Percentiles rank a stretch among this genome's conserved stretches.
phyloP scores from a whole-genome alignment of 2,888 invertebrate genomes.

The Aphodius granarius region DNA sequence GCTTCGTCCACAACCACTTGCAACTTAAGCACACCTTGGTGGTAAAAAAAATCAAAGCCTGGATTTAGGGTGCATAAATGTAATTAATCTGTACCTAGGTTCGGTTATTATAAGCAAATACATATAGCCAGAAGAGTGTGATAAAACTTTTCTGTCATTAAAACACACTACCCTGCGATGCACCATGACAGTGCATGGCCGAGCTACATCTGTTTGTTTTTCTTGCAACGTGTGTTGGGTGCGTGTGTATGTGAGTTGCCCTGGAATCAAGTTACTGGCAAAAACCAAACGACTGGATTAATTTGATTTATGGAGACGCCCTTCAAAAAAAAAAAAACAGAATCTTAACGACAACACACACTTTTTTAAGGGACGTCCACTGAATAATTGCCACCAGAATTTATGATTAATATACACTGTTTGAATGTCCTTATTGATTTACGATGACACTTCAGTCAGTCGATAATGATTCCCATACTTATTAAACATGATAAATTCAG shows the following conservation, averaged over 20 bases:
- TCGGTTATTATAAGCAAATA: no score
- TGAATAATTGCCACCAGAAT: not conserved
- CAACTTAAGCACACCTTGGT: not conserved
- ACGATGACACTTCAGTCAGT: not conserved
- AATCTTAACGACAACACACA: not conserved
- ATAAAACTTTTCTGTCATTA: not conserved
- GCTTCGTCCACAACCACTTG: not conserved
- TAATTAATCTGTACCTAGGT: no score
- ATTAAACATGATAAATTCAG: not conserved
- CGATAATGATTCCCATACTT: not conserved
- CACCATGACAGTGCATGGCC: not conserved
- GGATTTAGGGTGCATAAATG: no score
- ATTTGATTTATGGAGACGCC: slow-evolving; percentile 24
- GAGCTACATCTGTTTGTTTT: not conserved
- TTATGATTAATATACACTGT: not conserved
- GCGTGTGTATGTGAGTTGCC: slow-evolving; percentile 6
- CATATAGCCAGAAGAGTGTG: not conserved
- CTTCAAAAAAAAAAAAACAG: slow-evolving; percentile 5
- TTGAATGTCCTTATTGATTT: not conserved
- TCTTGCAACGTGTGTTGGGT: not conserved
- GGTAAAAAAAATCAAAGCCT: no score
- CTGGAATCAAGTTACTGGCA: slow-evolving; percentile 20
- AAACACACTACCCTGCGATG: not conserved
- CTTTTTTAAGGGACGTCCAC: not conserved
- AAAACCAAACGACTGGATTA: slow-evolving; percentile 22